These are phyloP conservation scores for Staurois parvus DNA, from an alignment of 2,797 vertebrate genomes.

Conservation along the genomic window DNA sequence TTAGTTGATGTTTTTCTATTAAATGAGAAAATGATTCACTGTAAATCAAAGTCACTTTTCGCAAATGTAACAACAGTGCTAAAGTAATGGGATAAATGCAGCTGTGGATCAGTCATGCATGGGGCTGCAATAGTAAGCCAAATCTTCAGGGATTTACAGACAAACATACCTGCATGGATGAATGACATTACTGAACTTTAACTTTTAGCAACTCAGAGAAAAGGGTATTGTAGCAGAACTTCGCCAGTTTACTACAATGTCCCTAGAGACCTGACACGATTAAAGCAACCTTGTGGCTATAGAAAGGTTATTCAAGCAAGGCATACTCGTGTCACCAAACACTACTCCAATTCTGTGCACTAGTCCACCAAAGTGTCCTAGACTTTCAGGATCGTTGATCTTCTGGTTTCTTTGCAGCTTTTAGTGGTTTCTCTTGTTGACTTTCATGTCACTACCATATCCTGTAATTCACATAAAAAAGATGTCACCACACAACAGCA, in stretches of 20 bases:
- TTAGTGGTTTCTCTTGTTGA: too few relatives aligned
- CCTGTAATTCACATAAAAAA: too few relatives aligned
- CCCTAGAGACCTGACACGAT: too few relatives aligned
- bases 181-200: background rate
- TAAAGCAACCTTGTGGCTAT: too few relatives aligned
- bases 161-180: background rate
- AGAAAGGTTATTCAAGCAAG: too few relatives aligned
- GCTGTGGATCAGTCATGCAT: background rate
- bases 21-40: conserved; percentile 9
- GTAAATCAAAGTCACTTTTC: background rate
- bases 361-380: too few relatives aligned
- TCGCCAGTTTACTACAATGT: background rate
- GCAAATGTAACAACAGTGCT: background rate
- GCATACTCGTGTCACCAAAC: too few relatives aligned
- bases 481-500: too few relatives aligned
- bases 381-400: too few relatives aligned
- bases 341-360: too few relatives aligned
- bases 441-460: too few relatives aligned
- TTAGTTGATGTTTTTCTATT: conserved; percentile 5
- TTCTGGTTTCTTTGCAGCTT: too few relatives aligned
- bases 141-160: background rate
- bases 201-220: background rate
- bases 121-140: background rate
- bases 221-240: background rate
- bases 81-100: background rate